phyloP scores from a whole-genome alignment of 1,140 invertebrate species.

The Penaeus indicus region DNA sequence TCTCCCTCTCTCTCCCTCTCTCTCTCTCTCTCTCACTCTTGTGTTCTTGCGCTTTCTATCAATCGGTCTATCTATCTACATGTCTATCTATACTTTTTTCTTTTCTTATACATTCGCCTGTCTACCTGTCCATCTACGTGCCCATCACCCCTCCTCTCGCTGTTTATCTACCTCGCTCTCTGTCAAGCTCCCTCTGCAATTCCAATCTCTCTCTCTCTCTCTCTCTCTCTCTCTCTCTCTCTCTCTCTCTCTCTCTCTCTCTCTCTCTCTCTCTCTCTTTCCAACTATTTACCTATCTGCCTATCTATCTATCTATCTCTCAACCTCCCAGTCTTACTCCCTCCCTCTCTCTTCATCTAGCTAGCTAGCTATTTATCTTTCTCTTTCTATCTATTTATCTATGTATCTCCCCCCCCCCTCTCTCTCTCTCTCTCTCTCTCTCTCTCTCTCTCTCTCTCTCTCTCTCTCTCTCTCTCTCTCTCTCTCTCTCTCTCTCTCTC shows the following conservation, averaged over 20 bases:
- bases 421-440: not conserved
- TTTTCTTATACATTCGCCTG: not conserved
- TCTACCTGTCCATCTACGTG: not conserved
- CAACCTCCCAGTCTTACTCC: not conserved
- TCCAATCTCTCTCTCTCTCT: no score
- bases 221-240: no score
- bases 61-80: not conserved
- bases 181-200: no score
- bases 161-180: not conserved
- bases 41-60: not conserved
- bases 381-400: no score
- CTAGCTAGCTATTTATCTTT: no score
- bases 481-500: not conserved
- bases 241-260: no score
- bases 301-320: no score
- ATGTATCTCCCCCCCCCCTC: no score
- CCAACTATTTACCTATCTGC: no score
- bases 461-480: no score
- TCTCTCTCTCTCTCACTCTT: not conserved
- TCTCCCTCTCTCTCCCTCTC: not conserved
- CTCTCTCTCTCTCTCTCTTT: no score
- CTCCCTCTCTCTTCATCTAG: not conserved
- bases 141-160: not conserved
- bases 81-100: not conserved
- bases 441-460: not conserved